These are phyloP conservation scores for Percopsis omiscomaycus DNA, from an alignment of 2,797 vertebrate species.

Conservation along the genomic window DNA sequence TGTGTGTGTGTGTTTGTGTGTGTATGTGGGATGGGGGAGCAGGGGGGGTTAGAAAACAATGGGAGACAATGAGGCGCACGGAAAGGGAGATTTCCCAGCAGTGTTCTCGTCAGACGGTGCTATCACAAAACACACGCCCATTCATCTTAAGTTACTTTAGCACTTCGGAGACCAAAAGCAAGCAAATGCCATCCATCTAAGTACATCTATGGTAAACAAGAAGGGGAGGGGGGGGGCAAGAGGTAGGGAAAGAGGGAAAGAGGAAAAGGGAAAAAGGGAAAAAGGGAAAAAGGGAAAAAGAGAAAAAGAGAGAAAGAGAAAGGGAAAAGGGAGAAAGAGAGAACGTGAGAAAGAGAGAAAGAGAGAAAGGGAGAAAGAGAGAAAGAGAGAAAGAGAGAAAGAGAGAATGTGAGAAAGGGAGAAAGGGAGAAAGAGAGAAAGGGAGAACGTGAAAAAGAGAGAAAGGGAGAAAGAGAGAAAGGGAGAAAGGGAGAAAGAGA, in stretches of 20 bases:
- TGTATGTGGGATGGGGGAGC: too few relatives aligned
- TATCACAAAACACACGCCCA: slow-evolving; percentile 47
- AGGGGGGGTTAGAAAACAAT: slow-evolving; percentile 39
- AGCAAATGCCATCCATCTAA: slow-evolving; percentile 63
- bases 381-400: slow-evolving; percentile 20
- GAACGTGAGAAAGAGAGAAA: slow-evolving; percentile 39
- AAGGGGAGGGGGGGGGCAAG: slow-evolving; percentile 19
- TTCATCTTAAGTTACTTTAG: slow-evolving; percentile 61
- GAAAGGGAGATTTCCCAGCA: slow-evolving; percentile 58
- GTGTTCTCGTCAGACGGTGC: slow-evolving; percentile 36
- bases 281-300: slow-evolving; percentile 41
- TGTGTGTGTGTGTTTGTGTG: slow-evolving; percentile 11
- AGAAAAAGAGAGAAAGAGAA: slow-evolving; percentile 2
- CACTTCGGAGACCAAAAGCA: slow-evolving; percentile 54
- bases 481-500: slow-evolving; percentile 35
- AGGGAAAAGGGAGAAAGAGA: slow-evolving; percentile 7
- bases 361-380: neutral
- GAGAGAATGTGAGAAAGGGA: slow-evolving; percentile 34
- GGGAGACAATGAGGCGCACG: slow-evolving; percentile 50
- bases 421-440: too few relatives aligned
- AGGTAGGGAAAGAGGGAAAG: neutral
- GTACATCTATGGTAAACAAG: slow-evolving; percentile 52
- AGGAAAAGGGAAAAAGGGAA: neutral
- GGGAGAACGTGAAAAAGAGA: neutral
- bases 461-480: slow-evolving; percentile 23